Evolutionary conservation across 2,888 invertebrate genomes (phyloP), one percentile per base, ranked within the genome.

Genomic region (Drosophila robusta): DNA sequence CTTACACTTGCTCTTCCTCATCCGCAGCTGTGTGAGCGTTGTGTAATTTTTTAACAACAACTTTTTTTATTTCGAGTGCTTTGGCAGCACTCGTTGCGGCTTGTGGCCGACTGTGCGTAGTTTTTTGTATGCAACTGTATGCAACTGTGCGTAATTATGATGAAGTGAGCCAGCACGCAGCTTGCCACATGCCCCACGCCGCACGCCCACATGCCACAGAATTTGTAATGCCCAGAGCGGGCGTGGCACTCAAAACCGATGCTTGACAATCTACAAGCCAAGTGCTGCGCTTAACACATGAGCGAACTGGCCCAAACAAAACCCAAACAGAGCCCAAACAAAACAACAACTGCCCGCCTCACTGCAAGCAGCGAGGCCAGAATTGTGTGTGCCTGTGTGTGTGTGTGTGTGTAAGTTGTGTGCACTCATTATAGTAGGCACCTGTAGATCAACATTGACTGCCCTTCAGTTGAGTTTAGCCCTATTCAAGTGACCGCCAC

Each of bases 81-180:
- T 65, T 66, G 65, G 78, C 60, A 54, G 57, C 69, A 64, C 80
- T 64, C 62, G 41, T 46, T 52, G 52, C 39, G 67, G 61, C 46
- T 61, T 61, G 51, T 52, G 61, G 46, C 62, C 39, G 41, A 46
- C 41, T 38, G 26, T 62, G 52, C 55, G 49, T 64, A 60, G 46
- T 73, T 69, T 65, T 52, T 57, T 75, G 42, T 55, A 55, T 66
- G 63, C 61, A 62, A 60, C 41, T 64, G 51, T 72, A 72, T 78
- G 78, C 79, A 75, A 58, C 77, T 78, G 80, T 81, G 79, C 87
- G 84, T 87, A 84, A 84, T 84, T 84, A 87, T 87, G 87, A 87
- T 79, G 87, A 81, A 81, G 78, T 83, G 83, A 75, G 75, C 60
- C 51, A 46, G 38, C 47, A 39, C 22, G 24, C 32, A 22, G 32